Percentiles rank a stretch among this genome's conserved stretches.
These are phyloP conservation scores for Epicampocera succincta DNA, from an alignment of 2,888 invertebrate species.

Conservation along the genomic window DNA sequence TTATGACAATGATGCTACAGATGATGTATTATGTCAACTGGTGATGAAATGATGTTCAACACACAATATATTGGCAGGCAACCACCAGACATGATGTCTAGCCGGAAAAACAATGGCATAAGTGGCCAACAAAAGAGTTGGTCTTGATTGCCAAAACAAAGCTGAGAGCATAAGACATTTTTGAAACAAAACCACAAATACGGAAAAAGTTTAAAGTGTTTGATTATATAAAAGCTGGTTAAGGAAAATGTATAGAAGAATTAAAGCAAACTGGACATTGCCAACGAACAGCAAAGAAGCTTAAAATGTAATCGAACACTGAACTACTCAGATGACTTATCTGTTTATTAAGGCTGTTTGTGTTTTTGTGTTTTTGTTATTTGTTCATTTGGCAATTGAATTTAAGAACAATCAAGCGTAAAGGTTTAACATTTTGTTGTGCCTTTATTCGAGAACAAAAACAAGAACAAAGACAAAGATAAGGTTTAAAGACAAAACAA, in stretches of 20 bases:
- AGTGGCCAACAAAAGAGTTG: conserved; percentile 36
- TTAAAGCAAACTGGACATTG: no score
- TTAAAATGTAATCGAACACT: neutral
- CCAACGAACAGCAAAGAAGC: conserved; percentile 18
- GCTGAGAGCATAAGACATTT: conserved; percentile 22
- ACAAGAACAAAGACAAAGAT: neutral
- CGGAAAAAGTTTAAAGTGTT: conserved; percentile 40
- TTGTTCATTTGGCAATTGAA: conserved; percentile 63
- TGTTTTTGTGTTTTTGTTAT: neutral
- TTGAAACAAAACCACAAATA: conserved; percentile 9
- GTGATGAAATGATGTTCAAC: conserved; percentile 60
- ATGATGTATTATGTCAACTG: conserved; percentile 41
- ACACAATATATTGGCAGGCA: conserved; percentile 56
- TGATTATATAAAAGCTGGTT: conserved; percentile 51
- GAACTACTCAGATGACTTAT: conserved; percentile 3
- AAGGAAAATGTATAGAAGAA: conserved; percentile 48
- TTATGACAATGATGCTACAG: conserved; percentile 1
- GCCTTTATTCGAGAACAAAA: conserved; percentile 74
- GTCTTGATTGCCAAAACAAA: conserved; percentile 44
- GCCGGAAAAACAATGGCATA: conserved; percentile 57
- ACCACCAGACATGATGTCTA: conserved; percentile 56
- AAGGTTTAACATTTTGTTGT: conserved; percentile 78
- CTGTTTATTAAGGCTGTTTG: conserved; percentile 38
- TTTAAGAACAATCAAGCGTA: conserved; percentile 76
- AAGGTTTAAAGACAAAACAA: neutral